phyloP scores from a whole-genome alignment of 2,797 vertebrate species.

The Rhodeus uyekii region DNA sequence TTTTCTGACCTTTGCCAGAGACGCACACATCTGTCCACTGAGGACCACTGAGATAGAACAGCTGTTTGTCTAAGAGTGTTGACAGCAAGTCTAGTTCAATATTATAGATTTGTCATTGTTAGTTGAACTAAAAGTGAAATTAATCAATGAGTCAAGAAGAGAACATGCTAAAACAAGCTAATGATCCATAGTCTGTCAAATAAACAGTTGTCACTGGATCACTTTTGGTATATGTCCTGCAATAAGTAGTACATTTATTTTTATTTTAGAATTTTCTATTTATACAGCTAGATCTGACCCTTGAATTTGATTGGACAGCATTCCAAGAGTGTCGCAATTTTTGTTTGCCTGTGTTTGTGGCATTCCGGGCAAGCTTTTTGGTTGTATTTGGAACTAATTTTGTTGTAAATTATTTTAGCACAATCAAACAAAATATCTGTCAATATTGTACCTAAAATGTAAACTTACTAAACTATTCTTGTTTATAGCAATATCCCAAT shows the following conservation, averaged over 20 bases:
- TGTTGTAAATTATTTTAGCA: neutral
- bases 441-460: neutral
- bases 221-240: neutral
- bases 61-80: slow-evolving; percentile 63
- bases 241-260: neutral
- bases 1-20: slow-evolving; percentile 44
- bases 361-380: neutral
- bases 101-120: slow-evolving; percentile 25
- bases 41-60: slow-evolving; percentile 64
- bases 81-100: slow-evolving; percentile 24
- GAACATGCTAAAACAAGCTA: neutral
- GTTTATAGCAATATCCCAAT: neutral
- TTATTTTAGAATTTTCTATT: neutral
- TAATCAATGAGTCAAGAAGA: neutral
- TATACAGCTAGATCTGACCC: neutral
- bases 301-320: neutral
- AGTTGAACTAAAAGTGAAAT: slow-evolving; percentile 4
- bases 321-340: neutral
- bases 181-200: neutral
- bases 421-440: neutral
- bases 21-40: slow-evolving; percentile 54
- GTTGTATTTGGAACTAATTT: neutral
- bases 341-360: neutral
- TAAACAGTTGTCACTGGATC: neutral
- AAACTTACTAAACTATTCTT: neutral